These are phyloP conservation scores for Sarcophaga rosellei DNA, from an alignment of 2,888 invertebrate genomes.

Conservation along the genomic window DNA sequence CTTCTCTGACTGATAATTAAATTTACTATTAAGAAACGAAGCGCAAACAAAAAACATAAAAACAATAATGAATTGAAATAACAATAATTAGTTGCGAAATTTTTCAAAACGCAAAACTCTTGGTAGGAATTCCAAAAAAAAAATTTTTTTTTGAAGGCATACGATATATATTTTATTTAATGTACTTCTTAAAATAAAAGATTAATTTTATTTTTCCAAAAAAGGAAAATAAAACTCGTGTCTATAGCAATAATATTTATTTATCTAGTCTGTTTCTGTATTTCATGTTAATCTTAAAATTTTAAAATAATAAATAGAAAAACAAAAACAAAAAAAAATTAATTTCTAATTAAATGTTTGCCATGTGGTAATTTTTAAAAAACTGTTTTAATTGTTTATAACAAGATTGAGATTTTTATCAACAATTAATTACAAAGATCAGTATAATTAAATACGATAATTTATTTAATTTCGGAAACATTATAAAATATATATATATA, in stretches of 20 bases:
- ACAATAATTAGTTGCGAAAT: conserved; percentile 43
- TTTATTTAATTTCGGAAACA: too few species aligned
- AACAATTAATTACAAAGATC: too few species aligned
- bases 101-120: conserved; percentile 30
- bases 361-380: not conserved
- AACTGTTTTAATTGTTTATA: conserved; percentile 19
- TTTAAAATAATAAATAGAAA: conserved; percentile 30
- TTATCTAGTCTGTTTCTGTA: conserved; percentile 5
- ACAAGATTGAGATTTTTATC: not conserved
- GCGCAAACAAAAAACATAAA: conserved; percentile 21
- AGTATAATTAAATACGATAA: too few species aligned
- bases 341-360: conserved; percentile 22
- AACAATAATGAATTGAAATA: conserved; percentile 19
- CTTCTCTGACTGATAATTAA: conserved; percentile 54
- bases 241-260: conserved; percentile 21
- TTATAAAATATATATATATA: too few species aligned
- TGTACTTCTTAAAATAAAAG: not conserved
- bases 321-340: conserved; percentile 5
- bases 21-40: conserved; percentile 39
- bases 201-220: not conserved
- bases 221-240: not conserved
- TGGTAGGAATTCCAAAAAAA: conserved; percentile 11
- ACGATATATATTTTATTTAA: not conserved
- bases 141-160: not conserved
- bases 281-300: conserved; percentile 13